Evolutionary conservation across 2,113 vertebrate species (phyloP), one percentile per base, ranked within the genome.

Genomic region (Ancistrus triradiatus): DNA sequence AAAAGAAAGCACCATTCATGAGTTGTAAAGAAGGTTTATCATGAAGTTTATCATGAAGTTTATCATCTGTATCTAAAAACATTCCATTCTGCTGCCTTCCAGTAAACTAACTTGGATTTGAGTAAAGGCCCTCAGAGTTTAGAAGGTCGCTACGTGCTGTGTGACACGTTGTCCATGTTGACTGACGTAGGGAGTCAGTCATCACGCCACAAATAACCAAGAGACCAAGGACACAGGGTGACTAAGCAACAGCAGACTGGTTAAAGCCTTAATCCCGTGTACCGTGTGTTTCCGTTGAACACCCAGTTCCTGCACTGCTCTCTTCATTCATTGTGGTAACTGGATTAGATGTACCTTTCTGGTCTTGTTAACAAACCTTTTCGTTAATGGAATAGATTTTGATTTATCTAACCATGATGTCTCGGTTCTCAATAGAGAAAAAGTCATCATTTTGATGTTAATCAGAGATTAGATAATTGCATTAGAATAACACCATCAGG

Each of bases 191-290:
- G 47, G 59, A 49, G 24, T 61, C 49, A n/a, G 53, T 18, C 22
- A 14, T 1, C 3, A 13, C 15, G 8, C 42, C 33, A 24, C 24
- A 66, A 66, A 38, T 76, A 60, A 52, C 57, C 19, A 10, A 17
- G 38, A n/a, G 44, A 72, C 40, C 50, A 14, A 31, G 66, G 65
- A 66, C 57, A 52, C 49, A 33, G 1, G 43, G 59, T 75, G 73
- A 80, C 33, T n/a, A 52, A 19, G 35, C 37, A 13, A 42, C 35
- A 13, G 6, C 9, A 14, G 22, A 13, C 6, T 19, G 4, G 17
- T 25, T 50, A 61, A 53, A 48, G 48, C 68, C 19, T 67, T 75
- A 84, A 81, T 79, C 76, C 49, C 2, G 14, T 63, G 22, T 27
- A 40, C n/a, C n/a, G n/a, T n/a, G 7, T 28, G 33, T 24, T n/a